Conservation (phyloP, 2,888 invertebrate species). For the Sisyra terminalis region DNA sequence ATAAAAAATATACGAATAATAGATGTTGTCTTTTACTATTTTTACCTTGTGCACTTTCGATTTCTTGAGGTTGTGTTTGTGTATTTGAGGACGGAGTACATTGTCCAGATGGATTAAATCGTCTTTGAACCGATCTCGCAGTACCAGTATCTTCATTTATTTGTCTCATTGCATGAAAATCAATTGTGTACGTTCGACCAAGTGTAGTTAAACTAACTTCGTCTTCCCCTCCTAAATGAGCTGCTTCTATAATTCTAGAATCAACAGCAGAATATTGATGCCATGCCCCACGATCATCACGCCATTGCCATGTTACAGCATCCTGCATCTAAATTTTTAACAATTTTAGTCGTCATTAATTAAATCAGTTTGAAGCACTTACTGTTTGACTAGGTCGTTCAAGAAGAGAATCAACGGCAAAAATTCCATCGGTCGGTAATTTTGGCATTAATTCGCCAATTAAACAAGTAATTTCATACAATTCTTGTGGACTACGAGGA, state of each 20-base stretch:
- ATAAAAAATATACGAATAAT: background rate
- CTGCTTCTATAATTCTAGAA: conserved; percentile 87
- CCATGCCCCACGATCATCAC: conserved; percentile 84
- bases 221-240: conserved; percentile 86
- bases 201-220: conserved; percentile 85
- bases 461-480: conserved; percentile 92
- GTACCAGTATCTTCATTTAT: conserved; percentile 97
- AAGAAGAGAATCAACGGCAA: conserved; percentile 78
- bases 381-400: conserved; percentile 53
- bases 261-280: conserved; percentile 89
- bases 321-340: conserved; percentile 32
- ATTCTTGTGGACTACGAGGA: conserved; percentile 83
- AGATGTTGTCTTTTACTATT: no score
- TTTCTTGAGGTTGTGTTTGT: conserved; percentile 8
- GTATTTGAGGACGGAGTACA: conserved; percentile 13
- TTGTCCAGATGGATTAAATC: conserved; percentile 28
- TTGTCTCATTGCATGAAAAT: conserved; percentile 95
- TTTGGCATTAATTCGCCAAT: conserved; percentile 97
- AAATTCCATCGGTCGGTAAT: conserved; percentile 87
- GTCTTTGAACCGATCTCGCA: conserved; percentile 77
- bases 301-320: conserved; percentile 92
- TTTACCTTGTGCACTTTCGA: conserved; percentile 6
- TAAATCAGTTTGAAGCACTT: conserved; percentile 11
- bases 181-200: conserved; percentile 89
- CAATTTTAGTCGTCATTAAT: background rate